These are phyloP conservation scores for Sycophila sp. DNA, from an alignment of 1,140 invertebrate species.

Conservation along the genomic window DNA sequence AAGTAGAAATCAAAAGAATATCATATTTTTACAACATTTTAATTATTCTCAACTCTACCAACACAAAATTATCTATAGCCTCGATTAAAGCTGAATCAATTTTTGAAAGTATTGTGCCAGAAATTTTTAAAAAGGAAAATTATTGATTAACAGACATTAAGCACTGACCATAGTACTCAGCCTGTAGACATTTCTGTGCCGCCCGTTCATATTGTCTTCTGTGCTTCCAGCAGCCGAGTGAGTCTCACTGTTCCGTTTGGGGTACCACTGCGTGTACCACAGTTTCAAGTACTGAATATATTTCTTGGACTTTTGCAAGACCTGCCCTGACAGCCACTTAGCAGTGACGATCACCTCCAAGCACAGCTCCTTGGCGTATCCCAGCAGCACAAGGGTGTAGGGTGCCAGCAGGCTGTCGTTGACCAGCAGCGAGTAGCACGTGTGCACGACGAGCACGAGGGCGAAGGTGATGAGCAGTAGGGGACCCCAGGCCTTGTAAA, in stretches of 20 bases:
- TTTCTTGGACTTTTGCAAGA: not conserved
- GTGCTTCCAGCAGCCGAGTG: not conserved
- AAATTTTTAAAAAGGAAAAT: too few species aligned
- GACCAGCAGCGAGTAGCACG: slow-evolving; percentile 56
- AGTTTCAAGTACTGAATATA: not conserved
- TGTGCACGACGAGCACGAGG: slow-evolving; percentile 52
- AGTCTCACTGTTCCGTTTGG: not conserved
- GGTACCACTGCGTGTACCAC: not conserved
- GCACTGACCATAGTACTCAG: slow-evolving; percentile 25
- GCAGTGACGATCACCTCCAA: slow-evolving; percentile 19
- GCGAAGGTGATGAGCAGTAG: slow-evolving; percentile 51
- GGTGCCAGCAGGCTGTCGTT: slow-evolving; percentile 58
- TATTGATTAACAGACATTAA: too few species aligned
- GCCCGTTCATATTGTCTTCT: slow-evolving; percentile 12
- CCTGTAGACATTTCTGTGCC: slow-evolving; percentile 25
- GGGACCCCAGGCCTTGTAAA: slow-evolving; percentile 57
- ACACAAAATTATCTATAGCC: too few species aligned
- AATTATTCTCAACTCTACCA: too few species aligned
- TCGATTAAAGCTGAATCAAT: too few species aligned
- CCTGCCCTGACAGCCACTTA: not conserved
- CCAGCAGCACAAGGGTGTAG: slow-evolving; percentile 46
- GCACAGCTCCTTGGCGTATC: slow-evolving; percentile 40
- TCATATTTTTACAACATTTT: too few species aligned
- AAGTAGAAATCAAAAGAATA: too few species aligned
- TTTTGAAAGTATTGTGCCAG: too few species aligned